phyloP scores from a whole-genome alignment of 1,140 invertebrate species.

The Hydropsyche tenuis region DNA sequence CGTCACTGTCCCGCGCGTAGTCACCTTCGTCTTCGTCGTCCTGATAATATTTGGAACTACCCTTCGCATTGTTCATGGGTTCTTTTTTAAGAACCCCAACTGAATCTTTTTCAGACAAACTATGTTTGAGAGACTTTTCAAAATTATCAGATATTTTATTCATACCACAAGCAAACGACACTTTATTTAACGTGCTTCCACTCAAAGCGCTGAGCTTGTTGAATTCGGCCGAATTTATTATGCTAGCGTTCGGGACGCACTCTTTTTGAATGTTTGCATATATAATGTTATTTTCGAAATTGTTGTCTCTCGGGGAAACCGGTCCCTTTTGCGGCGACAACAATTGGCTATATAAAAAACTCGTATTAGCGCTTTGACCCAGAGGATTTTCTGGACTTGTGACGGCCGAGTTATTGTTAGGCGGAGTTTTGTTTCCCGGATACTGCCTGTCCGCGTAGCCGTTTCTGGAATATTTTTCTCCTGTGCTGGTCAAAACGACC shows the following conservation, averaged over 20 bases:
- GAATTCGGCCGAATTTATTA: conserved; percentile 50
- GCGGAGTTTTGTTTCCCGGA: conserved; percentile 53
- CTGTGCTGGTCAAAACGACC: conserved; percentile 53
- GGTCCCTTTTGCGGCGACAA: conserved; percentile 51
- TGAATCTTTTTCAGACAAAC: conserved; percentile 54
- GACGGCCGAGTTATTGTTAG: conserved; percentile 54
- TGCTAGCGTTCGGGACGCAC: conserved; percentile 21
- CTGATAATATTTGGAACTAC: conserved; percentile 46
- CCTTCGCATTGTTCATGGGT: conserved; percentile 39
- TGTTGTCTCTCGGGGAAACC: conserved; percentile 20
- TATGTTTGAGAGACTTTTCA: conserved; percentile 57
- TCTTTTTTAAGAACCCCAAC: conserved; percentile 61
- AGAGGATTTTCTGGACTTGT: conserved; percentile 52
- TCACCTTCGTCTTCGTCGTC: conserved; percentile 62
- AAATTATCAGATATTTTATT: conserved; percentile 63
- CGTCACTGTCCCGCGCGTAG: conserved; percentile 67
- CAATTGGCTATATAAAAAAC: conserved; percentile 61
- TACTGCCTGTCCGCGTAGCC: conserved; percentile 54
- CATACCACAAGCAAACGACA: conserved; percentile 56
- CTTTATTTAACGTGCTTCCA: conserved; percentile 28
- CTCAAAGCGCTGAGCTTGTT: conserved; percentile 53
- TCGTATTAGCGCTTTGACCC: conserved; percentile 59
- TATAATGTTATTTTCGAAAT: conserved; percentile 21
- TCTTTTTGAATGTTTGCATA: conserved; percentile 52
- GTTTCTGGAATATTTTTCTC: conserved; percentile 53